These are phyloP conservation scores for Nycteola revayana DNA, from an alignment of 2,888 invertebrate species.

Conservation along the genomic window DNA sequence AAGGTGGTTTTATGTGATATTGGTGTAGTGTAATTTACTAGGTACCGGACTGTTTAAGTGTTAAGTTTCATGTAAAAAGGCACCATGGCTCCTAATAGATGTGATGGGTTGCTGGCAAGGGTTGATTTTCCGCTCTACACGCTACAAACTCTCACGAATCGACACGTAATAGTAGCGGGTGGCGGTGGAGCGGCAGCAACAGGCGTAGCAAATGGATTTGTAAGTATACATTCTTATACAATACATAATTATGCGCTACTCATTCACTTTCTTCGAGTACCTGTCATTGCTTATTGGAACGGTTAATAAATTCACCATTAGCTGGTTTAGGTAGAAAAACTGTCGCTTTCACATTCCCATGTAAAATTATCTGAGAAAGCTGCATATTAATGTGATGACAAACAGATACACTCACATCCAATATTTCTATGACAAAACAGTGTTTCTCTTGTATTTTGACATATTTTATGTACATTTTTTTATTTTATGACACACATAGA, in stretches of 20 bases:
- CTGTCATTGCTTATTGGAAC: constrained; percentile 47
- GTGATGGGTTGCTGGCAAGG: constrained; percentile 90
- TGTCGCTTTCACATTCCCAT: constrained; percentile 13
- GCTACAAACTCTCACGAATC: constrained; percentile 93
- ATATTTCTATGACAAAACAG: no score
- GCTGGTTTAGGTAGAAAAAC: constrained; percentile 6
- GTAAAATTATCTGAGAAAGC: constrained; percentile 1
- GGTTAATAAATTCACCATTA: constrained; percentile 24
- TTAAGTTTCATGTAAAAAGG: constrained; percentile 53
- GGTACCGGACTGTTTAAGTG: constrained; percentile 35
- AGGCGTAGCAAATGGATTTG: constrained; percentile 98
- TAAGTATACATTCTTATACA: constrained; percentile 76
- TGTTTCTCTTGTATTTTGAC: no score
- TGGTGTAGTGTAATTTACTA: constrained; percentile 44
- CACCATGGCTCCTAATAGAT: constrained; percentile 73
- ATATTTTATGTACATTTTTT: no score
- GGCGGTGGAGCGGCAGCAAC: constrained; percentile 98
- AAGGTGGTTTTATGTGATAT: constrained; percentile 45
- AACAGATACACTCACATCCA: no score
- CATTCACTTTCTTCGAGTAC: constrained; percentile 31
- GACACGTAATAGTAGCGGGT: constrained; percentile 97
- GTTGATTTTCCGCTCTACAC: constrained; percentile 97
- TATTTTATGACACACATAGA: no score
- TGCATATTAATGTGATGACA: no score
- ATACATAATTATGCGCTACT: constrained; percentile 14